A percentile compares a stretch with the other conserved stretches of the same genome.
phyloP scores from a whole-genome alignment of 2,113 vertebrate genomes.

The Ardeotis arabs region DNA sequence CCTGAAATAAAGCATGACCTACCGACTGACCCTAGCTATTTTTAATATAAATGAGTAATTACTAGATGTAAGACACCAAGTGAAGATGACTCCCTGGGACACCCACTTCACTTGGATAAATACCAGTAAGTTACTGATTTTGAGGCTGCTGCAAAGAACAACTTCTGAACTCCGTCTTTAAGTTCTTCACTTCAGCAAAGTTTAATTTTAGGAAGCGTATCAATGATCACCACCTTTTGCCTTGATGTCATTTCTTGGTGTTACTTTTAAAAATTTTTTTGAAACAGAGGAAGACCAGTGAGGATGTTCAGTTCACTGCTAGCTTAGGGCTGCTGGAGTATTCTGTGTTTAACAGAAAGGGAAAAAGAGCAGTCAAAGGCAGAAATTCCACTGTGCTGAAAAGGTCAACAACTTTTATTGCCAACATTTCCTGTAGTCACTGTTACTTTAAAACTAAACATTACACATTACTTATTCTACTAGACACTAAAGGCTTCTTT shows the following conservation, averaged over 20 bases:
- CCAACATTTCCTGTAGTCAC: background rate
- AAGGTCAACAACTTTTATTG: background rate
- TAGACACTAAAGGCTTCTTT: background rate
- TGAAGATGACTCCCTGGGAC: background rate
- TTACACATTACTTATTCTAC: background rate
- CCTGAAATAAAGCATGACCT: background rate
- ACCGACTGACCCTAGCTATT: background rate
- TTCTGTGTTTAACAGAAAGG: background rate
- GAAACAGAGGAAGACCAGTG: background rate
- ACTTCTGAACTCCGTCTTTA: background rate
- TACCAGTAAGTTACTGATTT: background rate
- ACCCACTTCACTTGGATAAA: background rate
- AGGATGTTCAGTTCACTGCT: background rate
- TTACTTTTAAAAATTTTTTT: background rate
- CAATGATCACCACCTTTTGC: background rate
- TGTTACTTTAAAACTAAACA: slow-evolving; percentile 17
- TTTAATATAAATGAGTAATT: background rate
- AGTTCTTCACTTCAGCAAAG: background rate
- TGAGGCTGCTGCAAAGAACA: background rate
- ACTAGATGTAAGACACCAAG: background rate
- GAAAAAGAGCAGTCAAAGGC: background rate
- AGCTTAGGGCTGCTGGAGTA: background rate
- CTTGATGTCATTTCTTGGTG: background rate
- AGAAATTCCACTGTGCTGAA: background rate
- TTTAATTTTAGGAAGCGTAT: background rate